Conservation (phyloP, 2,797 vertebrate species). For the Forpus xanthops region DNA sequence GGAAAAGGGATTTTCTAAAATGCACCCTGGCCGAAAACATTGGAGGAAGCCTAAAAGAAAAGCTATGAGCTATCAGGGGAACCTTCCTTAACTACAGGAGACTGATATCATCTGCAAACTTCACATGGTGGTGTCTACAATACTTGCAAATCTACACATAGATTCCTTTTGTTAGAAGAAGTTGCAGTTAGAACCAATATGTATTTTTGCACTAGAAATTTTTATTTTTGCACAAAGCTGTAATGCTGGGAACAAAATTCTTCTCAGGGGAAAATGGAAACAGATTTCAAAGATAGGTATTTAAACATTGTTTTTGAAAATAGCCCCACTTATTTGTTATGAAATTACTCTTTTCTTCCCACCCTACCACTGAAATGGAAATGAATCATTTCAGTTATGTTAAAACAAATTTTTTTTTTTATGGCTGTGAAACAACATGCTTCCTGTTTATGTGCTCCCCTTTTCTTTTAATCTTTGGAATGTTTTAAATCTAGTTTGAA, state of each 20-base stretch:
- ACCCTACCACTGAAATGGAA: background rate
- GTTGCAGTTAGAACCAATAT: background rate
- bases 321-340: background rate
- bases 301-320: background rate
- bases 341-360: background rate
- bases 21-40: background rate
- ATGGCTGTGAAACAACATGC: background rate
- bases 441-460: background rate
- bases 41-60: background rate
- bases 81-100: background rate
- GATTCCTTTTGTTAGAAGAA: background rate
- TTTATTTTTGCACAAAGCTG: background rate
- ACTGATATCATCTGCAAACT: background rate
- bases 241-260: background rate
- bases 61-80: background rate
- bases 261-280: background rate
- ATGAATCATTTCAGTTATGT: background rate
- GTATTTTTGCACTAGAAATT: background rate
- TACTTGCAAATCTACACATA: background rate
- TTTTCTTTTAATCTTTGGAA: background rate
- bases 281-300: background rate
- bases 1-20: background rate
- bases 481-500: background rate
- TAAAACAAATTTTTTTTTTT: rapidly evolving
- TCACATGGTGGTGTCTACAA: background rate